phyloP scores from a whole-genome alignment of 2,113 vertebrate genomes.

The Albula glossodonta region DNA sequence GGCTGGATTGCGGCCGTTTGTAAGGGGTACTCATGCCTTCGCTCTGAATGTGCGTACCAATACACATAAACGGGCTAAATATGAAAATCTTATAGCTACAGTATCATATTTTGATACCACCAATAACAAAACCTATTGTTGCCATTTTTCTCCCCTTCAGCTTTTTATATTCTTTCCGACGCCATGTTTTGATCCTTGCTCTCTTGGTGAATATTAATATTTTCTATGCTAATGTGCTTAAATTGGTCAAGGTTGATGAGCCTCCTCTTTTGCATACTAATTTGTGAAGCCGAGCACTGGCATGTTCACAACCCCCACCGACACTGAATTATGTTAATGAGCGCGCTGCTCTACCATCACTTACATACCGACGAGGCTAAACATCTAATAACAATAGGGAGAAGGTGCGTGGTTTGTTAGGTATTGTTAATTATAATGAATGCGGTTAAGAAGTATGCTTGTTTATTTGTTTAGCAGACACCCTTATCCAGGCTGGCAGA shows the following conservation, averaged over 20 bases:
- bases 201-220: slow-evolving; percentile 68
- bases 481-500: too few species aligned
- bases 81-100: too few species aligned
- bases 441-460: too few species aligned
- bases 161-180: slow-evolving; percentile 60
- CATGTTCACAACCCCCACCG: too few species aligned
- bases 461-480: too few species aligned
- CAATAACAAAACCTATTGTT: too few species aligned
- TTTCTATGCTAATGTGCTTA: slow-evolving; percentile 66
- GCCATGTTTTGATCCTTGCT: slow-evolving; percentile 52
- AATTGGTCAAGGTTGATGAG: slow-evolving; percentile 59
- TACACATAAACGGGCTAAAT: slow-evolving; percentile 18
- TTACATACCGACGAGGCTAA: too few species aligned
- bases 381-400: too few species aligned
- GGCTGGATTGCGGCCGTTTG: background rate
- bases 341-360: too few species aligned
- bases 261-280: slow-evolving; percentile 17
- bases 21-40: background rate
- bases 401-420: too few species aligned
- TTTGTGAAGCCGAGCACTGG: background rate
- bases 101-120: background rate
- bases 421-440: too few species aligned
- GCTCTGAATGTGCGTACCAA: background rate
- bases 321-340: too few species aligned
- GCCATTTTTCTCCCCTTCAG: background rate